These are phyloP conservation scores for Onychomys torridus DNA, from an alignment of 2,797 vertebrate genomes.

Conservation along the genomic window DNA sequence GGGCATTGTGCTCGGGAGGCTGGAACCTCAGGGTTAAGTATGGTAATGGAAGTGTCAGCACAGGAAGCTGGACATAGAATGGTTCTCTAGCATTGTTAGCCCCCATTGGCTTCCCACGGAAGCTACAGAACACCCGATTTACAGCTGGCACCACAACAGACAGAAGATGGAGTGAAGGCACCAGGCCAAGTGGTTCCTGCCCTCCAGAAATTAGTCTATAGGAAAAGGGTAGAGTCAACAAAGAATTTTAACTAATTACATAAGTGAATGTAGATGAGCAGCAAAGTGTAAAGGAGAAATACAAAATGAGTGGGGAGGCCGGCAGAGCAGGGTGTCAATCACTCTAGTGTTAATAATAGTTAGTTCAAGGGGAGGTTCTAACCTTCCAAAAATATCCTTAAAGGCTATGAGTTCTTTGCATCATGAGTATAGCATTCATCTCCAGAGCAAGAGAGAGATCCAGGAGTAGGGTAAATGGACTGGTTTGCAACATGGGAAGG, in stretches of 20 bases:
- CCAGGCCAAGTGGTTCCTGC: background rate
- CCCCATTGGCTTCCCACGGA: background rate
- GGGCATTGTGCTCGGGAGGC: background rate
- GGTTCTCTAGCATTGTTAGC: background rate
- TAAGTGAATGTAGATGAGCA: background rate
- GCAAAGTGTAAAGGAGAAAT: background rate
- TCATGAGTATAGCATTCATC: background rate
- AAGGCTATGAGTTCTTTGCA: background rate
- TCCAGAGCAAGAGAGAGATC: background rate
- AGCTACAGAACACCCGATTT: background rate
- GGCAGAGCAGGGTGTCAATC: background rate
- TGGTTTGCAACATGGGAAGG: background rate
- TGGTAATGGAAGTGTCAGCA: background rate
- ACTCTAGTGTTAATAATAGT: background rate
- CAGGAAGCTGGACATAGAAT: background rate
- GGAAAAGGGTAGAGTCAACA: background rate
- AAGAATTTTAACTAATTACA: background rate
- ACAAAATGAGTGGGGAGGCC: fast-evolving
- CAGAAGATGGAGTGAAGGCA: background rate
- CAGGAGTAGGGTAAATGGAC: background rate
- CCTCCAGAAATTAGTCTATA: background rate
- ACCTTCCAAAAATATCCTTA: background rate
- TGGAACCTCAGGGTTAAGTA: background rate
- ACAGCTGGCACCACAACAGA: background rate
- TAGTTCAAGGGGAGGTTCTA: background rate